These are phyloP conservation scores for Haliaeetus leucogaster DNA, from an alignment of 2,113 vertebrate species.

Conservation along the genomic window DNA sequence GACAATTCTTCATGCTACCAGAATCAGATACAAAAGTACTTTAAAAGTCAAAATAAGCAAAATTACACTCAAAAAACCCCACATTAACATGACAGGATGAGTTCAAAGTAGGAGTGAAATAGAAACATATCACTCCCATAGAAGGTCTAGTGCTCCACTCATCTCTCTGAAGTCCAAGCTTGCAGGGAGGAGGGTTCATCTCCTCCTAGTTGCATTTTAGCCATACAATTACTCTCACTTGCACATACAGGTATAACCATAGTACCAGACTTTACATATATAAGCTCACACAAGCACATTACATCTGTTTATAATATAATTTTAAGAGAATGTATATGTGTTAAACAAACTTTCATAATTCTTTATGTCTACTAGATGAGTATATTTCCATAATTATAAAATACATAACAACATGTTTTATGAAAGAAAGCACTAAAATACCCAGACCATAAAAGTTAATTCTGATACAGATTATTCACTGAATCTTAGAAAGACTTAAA, in stretches of 20 bases:
- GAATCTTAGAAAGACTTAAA: background rate
- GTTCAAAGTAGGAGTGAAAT: background rate
- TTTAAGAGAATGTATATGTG: background rate
- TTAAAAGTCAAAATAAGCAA: background rate
- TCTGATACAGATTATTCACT: background rate
- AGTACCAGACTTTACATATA: background rate
- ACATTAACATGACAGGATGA: background rate
- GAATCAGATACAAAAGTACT: background rate
- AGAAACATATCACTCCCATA: background rate
- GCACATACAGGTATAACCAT: background rate
- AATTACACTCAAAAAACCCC: background rate
- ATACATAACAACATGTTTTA: background rate
- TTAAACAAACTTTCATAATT: background rate
- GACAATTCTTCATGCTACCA: background rate
- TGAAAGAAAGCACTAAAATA: background rate
- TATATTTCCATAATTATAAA: background rate
- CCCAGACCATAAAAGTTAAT: background rate
- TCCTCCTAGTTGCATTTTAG: background rate
- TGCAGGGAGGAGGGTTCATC: background rate
- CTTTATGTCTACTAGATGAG: background rate
- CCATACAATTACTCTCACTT: too few species aligned
- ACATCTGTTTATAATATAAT: background rate
- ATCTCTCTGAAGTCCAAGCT: background rate
- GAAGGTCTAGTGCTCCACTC: background rate
- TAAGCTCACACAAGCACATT: accelerated